Evolutionary conservation across 2,113 vertebrate genomes (phyloP), one percentile per base, ranked within the genome.

Genomic region (Festucalex cinctus): DNA sequence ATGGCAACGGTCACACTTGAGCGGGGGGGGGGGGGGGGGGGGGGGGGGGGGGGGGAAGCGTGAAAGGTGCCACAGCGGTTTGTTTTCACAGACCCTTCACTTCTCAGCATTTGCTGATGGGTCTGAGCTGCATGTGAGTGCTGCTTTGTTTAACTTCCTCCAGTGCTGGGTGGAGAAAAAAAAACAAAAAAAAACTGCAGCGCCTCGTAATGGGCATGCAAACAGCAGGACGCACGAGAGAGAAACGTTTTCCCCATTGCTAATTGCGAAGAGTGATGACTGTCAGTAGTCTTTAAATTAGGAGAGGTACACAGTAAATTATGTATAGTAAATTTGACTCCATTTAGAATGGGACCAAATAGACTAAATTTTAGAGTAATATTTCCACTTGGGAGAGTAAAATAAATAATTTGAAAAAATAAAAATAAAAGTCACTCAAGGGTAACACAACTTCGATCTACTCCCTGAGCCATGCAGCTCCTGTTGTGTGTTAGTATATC

Each of bases 141-240:
- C 74, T 19, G 80, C 85, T 87, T 90, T 91, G 87, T 91, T 91
- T 91, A 88, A 90, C 86, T 89, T 90, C 86, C 90, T 90, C 88
- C 86, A 89, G 85, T 86, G 87, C 83, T 76, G 65, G 28, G 12
- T 41, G 39, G 13, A 41, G 12, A 12, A 41, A 13, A 41, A 9
- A 41, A 41, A 41, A 41, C 3, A 17, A 44, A 51, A 90, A 88
- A 81, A 89, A 90, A 85, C 88, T 90, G 88, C 89, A 72, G 89
- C 86, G 86, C 80, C 84, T 80, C 78, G 82, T 91, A 90, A 91
- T 91, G 89, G 89, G 85, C 88, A 83, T 82, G 89, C 88, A 92
- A 91, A 91, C 89, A 91, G 84, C 89, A 90, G 84, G 80, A 80
- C 85, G 88, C 81, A 56, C 48, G 86, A 82, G 83, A 78, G 79